Base-by-base conservation (phyloP, 1,140 invertebrate genomes). In the Monomorium pharaonis region DNA sequence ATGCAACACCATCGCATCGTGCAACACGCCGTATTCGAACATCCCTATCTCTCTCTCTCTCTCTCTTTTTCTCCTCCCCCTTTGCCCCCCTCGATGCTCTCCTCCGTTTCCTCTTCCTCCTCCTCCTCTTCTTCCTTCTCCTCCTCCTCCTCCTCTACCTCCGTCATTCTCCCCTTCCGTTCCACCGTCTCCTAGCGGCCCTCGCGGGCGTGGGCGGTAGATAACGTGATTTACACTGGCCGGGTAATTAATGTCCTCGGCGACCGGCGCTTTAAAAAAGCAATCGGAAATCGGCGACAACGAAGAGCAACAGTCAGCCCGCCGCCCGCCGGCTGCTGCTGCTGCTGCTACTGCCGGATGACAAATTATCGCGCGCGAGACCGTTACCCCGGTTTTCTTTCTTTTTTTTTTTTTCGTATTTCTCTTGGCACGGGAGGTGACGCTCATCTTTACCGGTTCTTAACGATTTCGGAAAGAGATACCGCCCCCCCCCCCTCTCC, bases 151-250 rank as follows among this genome's bases (percentile, higher is more conserved):
- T 37, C 10, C 12, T 33, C 42, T 1, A 30, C 33, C 12, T 47
- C 60, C 75, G 18, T 42, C 54, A 30, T 58, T 10, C 75, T 44
- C 27, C 58, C 33, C 80, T 51, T 42, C 49, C 69, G 80, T 56
- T 74, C 51, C 62, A 37, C 62, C 63, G 37, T 74, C 47, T 72
- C 75, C 51, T 76, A 56, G 63, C 80, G 80, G 84, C 54, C 58
- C 63, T 69, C 62, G 67, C 83, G 77, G 83, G 84, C 63, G 88
- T 87, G 88, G 77, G 74, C 58, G 81, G 83, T 60, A 91, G 93
- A 94, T 94, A 94, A 93, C 92, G 90, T 94, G 93, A 94, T 94
- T 94, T 94, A 94, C 92, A 88, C 86, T 85, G 88, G 70, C 74
- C 72, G 87, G 84, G 92, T 93, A 94, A 94, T 94, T 93, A 94